Conservation (phyloP, 2,797 vertebrate genomes). For the Caiman crocodilus region DNA sequence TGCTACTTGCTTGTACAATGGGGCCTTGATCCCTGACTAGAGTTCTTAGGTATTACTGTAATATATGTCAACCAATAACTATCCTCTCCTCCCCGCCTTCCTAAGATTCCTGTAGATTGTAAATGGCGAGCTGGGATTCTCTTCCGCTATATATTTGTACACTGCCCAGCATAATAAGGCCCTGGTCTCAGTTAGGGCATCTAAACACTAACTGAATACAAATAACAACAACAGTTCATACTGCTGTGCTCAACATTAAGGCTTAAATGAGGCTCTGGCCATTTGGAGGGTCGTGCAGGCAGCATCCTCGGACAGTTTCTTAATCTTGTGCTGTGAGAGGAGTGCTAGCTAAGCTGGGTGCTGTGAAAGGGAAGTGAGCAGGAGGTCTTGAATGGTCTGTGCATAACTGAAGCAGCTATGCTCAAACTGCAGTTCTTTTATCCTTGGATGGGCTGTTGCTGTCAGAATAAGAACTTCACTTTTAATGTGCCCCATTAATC, state of each 20-base stretch:
- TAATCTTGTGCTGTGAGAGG: not conserved
- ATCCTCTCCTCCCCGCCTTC: constrained; percentile 1
- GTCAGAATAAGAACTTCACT: not conserved
- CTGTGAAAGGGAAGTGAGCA: not conserved
- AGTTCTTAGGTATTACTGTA: no score
- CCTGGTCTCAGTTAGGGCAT: not conserved
- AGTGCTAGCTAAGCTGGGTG: not conserved
- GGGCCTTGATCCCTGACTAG: no score
- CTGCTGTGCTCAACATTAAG: not conserved
- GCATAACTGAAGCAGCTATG: not conserved
- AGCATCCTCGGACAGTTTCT: not conserved
- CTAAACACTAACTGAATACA: not conserved
- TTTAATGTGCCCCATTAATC: constrained; percentile 6
- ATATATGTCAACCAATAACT: not conserved
- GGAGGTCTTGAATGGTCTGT: not conserved
- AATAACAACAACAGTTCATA: not conserved
- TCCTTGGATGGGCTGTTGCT: not conserved
- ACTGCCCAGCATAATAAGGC: not conserved
- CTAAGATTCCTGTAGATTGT: constrained; percentile 26
- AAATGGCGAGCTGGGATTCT: not conserved
- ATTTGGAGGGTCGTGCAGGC: not conserved
- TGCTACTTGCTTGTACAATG: not conserved
- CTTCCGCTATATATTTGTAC: not conserved
- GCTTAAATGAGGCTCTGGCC: not conserved
- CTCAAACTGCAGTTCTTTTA: not conserved